These are phyloP conservation scores for Pelmatolapia mariae DNA, from an alignment of 2,113 vertebrate genomes.

Conservation along the genomic window DNA sequence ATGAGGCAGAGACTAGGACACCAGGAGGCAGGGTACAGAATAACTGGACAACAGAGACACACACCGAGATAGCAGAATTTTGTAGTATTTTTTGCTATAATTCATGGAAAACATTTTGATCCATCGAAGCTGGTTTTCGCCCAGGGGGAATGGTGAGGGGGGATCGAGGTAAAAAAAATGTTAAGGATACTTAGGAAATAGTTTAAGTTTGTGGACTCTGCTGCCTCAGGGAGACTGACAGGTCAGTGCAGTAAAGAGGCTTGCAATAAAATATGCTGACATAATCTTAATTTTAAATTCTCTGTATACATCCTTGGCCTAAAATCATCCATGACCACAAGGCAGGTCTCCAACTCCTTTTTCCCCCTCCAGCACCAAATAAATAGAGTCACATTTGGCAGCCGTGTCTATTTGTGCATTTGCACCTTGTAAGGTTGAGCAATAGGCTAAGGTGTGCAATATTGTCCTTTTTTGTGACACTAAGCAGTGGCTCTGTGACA, in stretches of 20 bases:
- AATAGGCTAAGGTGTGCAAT: background rate
- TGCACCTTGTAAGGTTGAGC: background rate
- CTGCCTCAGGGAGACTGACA: background rate
- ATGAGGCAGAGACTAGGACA: slow-evolving; percentile 39
- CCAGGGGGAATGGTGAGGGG: background rate
- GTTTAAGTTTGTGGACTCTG: background rate
- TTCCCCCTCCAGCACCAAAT: background rate
- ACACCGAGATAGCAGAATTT: background rate
- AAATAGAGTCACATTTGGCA: background rate
- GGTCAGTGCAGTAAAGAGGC: background rate
- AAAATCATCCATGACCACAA: background rate
- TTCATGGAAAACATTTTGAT: background rate
- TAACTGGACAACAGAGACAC: background rate
- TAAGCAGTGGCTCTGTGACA: slow-evolving; percentile 4
- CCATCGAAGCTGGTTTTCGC: background rate
- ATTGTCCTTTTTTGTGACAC: background rate
- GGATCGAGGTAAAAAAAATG: background rate
- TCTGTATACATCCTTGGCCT: background rate
- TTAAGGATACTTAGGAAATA: background rate
- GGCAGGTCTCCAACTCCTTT: background rate
- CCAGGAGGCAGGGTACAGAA: slow-evolving; percentile 13
- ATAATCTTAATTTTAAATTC: background rate
- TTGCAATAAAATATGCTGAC: background rate
- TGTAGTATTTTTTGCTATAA: background rate
- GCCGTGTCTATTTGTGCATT: background rate